Evolutionary conservation across 1,140 invertebrate genomes (phyloP).

Genomic region (Drepana arcuata): DNA sequence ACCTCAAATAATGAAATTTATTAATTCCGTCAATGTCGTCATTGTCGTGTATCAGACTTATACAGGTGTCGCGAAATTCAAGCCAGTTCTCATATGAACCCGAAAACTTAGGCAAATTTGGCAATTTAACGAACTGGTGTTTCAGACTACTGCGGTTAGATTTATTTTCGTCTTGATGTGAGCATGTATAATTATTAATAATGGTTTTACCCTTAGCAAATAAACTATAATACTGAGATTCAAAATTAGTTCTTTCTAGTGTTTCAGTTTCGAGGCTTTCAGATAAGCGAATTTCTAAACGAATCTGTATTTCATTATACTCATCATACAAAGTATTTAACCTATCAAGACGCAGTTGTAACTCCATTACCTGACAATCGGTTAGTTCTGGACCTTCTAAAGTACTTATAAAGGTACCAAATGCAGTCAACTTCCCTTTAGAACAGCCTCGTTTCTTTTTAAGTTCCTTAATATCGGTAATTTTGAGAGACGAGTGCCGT

Average conservation of each 20-base stretch:
- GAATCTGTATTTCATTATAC: background rate
- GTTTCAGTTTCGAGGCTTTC: background rate
- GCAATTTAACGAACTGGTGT: constrained; percentile 1
- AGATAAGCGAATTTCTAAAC: background rate
- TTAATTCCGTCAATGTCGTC: constrained; percentile 1
- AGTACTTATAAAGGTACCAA: background rate
- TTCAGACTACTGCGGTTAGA: too few species aligned
- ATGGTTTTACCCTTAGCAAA: background rate
- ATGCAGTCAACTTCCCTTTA: background rate
- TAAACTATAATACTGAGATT: background rate
- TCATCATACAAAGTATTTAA: background rate
- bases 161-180: background rate
- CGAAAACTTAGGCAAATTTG: background rate
- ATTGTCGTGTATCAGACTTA: constrained; percentile 1
- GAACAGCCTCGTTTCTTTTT: background rate
- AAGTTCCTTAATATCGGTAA: background rate
- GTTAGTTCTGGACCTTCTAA: background rate
- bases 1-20: constrained; percentile 4
- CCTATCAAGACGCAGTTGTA: constrained; percentile 1
- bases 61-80: constrained; percentile 1
- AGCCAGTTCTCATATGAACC: constrained; percentile 1
- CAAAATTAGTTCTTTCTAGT: background rate
- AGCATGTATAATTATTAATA: background rate
- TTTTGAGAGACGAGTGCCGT: constrained; percentile 1
- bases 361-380: background rate